Evolutionary conservation across 2,113 vertebrate species (phyloP).

Genomic region (Halichoerus grypus): DNA sequence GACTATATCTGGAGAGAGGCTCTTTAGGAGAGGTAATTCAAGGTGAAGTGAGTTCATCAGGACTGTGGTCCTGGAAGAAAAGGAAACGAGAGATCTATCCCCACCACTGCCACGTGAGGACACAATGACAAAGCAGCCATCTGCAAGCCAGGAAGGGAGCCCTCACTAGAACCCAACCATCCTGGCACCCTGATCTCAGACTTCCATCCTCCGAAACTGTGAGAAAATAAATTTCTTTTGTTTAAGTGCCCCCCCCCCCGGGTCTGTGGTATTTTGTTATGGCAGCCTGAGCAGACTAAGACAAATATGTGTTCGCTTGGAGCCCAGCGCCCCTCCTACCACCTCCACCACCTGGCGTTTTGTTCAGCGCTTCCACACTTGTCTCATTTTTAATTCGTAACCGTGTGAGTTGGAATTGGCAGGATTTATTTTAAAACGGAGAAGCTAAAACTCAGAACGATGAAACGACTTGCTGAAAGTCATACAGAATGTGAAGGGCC

Average conservation of each 20-base stretch:
- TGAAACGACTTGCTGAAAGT: conserved; percentile 32
- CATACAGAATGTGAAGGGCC: not conserved
- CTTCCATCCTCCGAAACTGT: not conserved
- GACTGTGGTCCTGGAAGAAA: not conserved
- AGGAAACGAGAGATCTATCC: not conserved
- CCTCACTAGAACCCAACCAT: not conserved
- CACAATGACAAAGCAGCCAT: not conserved
- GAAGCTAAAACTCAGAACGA: conserved; percentile 14
- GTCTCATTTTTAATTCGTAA: conserved; percentile 71
- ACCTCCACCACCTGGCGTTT: conserved; percentile 68
- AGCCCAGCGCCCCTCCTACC: conserved; percentile 43
- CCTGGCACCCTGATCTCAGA: not conserved
- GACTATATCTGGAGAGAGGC: not conserved
- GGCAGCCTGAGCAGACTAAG: conserved; percentile 45
- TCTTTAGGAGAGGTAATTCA: not conserved
- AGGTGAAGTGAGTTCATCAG: not conserved
- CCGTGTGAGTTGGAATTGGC: conserved; percentile 60
- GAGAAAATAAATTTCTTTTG: conserved; percentile 50
- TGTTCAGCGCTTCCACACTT: conserved; percentile 57
- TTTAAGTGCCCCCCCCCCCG: not conserved
- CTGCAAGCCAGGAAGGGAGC: not conserved
- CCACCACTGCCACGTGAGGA: not conserved
- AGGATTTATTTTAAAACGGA: conserved; percentile 70
- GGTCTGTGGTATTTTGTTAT: not conserved
- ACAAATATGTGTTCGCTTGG: conserved; percentile 45